phyloP scores from a whole-genome alignment of 2,797 vertebrate species.

The Melanotaenia boesemani region DNA sequence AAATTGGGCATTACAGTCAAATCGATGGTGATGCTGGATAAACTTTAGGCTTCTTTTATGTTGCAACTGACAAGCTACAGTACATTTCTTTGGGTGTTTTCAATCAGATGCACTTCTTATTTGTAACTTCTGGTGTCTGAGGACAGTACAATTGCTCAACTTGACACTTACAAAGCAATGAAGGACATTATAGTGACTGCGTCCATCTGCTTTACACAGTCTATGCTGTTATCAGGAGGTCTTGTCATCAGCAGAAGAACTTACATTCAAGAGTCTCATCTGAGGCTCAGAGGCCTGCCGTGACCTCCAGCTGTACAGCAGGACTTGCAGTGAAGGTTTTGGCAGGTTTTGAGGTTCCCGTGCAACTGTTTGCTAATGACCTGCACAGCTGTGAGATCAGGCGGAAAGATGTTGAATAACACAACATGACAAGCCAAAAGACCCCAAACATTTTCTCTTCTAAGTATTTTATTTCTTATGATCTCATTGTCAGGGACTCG shows the following conservation, averaged over 20 bases:
- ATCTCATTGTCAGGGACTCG: slow-evolving; percentile 42
- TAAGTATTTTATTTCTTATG: slow-evolving; percentile 61
- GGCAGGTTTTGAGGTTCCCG: slow-evolving; percentile 72
- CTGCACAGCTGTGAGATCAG: slow-evolving; percentile 82
- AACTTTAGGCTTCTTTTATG: too few species aligned
- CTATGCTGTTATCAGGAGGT: too few species aligned
- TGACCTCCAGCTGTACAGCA: slow-evolving; percentile 66
- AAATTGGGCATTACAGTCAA: too few species aligned
- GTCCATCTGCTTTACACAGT: too few species aligned
- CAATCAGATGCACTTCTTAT: background rate
- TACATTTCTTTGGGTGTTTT: too few species aligned
- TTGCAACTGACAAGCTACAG: too few species aligned
- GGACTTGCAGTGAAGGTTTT: slow-evolving; percentile 40
- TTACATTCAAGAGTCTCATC: slow-evolving; percentile 30
- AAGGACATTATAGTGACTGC: too few species aligned
- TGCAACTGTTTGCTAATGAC: slow-evolving; percentile 81
- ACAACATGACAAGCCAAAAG: slow-evolving; percentile 58
- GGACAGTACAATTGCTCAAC: too few species aligned
- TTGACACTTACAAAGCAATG: too few species aligned
- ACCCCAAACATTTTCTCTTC: slow-evolving; percentile 49
- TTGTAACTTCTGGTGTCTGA: background rate
- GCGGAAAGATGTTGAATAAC: slow-evolving; percentile 77
- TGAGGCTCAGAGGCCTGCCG: slow-evolving; percentile 31
- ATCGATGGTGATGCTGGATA: too few species aligned
- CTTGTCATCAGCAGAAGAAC: too few species aligned